Conservation (phyloP, 2,888 invertebrate species). For the Acleris sparsana region DNA sequence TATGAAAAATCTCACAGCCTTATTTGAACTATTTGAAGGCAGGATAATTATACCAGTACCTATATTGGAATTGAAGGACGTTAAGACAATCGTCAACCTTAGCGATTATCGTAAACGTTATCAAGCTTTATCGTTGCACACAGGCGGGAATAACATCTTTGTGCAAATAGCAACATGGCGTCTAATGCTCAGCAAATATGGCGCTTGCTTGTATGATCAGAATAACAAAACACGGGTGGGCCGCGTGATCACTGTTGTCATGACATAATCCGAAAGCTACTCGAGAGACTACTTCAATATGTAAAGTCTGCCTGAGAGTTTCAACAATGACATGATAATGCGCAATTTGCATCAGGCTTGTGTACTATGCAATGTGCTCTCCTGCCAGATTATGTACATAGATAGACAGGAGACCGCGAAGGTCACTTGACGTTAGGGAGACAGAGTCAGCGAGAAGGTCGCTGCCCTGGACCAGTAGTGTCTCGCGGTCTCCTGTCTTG, state of each 20-base stretch:
- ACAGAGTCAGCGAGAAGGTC: no score
- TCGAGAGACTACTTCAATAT: not conserved
- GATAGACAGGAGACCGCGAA: no score
- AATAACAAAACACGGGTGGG: slow-evolving; percentile 1
- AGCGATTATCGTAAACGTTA: slow-evolving; percentile 33
- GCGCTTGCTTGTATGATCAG: slow-evolving; percentile 15
- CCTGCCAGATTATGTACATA: not conserved
- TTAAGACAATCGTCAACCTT: slow-evolving; percentile 4
- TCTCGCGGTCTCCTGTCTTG: no score
- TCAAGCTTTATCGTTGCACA: slow-evolving; percentile 18
- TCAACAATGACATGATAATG: no score
- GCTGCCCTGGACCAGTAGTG: no score
- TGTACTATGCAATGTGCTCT: not conserved
- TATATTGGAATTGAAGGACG: slow-evolving; percentile 1
- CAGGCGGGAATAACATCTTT: slow-evolving; percentile 22
- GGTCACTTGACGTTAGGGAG: no score
- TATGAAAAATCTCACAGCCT: not conserved
- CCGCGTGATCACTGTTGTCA: slow-evolving; percentile 12
- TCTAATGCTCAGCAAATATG: slow-evolving; percentile 28
- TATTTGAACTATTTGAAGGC: not conserved
- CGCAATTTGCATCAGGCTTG: no score
- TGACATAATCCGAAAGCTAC: not conserved
- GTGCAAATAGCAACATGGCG: slow-evolving; percentile 31
- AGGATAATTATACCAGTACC: not conserved
- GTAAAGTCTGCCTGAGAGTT: no score